Evolutionary conservation across 1,140 invertebrate species (phyloP), one percentile per base, ranked within the genome.

Genomic region (Plectrocnemia conspersa): DNA sequence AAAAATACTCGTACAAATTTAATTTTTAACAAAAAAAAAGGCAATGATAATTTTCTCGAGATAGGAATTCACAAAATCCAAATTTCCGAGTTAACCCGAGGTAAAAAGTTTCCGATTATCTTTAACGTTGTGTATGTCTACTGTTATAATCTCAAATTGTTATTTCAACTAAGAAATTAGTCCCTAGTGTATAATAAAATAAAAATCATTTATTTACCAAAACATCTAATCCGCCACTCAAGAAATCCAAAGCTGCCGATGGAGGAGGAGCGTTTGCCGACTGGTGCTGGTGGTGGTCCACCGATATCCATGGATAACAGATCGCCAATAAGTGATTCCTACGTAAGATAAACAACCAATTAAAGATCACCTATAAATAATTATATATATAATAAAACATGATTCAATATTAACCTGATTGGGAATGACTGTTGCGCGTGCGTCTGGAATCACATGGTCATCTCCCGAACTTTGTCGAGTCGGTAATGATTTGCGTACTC

Each of bases 241-340:
- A 73, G 2, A 93, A 72, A 71, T 93, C 90, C 6, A 84, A 68
- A 66, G 77, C 79, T 54, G 79, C 71, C 16, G 77, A 65, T 25
- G 54, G 78, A 71, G 25, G 76, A 64, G 27, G 77, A 73, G 41
- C 77, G 73, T 29, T 78, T 74, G 21, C 74, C 63, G 9, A 81
- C 68, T 18, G 79, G 65, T 60, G 74, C 63, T 42, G 74, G 65
- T 9, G 75, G 75, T 55, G 75, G 78, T 27, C 77, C 77, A 66
- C 85, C 85, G 53, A 97, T 88, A 72, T 99, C 96, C 88, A 99
- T 94, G 46, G 90, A 93, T 22, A 99, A 79, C 15, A 99, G 77
- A 76, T 99, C 97, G 0, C 93, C 96, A 70, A 98, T 97, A 0
- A 99, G 77, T 1, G 91, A 95, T 66, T 98, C 96, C 75, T 96